Evolutionary conservation across 1,140 invertebrate genomes (phyloP).

Genomic region (Polypedilum pembai): DNA sequence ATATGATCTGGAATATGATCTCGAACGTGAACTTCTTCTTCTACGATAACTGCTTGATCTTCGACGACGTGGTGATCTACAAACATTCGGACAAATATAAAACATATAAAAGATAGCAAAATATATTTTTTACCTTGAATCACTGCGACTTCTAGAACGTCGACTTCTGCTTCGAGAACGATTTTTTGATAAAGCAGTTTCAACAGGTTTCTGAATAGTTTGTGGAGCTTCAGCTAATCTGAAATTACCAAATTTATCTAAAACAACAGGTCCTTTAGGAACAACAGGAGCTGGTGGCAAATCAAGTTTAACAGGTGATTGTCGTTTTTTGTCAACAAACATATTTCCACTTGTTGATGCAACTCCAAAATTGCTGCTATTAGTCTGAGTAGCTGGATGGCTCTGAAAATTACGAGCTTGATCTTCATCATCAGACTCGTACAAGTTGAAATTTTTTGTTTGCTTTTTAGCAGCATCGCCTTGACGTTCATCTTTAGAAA

Average conservation of each 20-base stretch:
- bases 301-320: slow-evolving; percentile 42
- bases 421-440: slow-evolving; percentile 2
- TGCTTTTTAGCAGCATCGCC: background rate
- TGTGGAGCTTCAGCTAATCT: slow-evolving; percentile 49
- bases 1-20: background rate
- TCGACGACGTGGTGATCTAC: slow-evolving; percentile 1
- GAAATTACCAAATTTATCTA: slow-evolving; percentile 61
- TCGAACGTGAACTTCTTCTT: background rate
- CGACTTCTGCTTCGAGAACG: slow-evolving; percentile 25
- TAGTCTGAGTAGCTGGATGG: slow-evolving; percentile 30
- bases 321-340: slow-evolving; percentile 33
- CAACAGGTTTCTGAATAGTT: slow-evolving; percentile 37
- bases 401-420: slow-evolving; percentile 30
- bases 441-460: background rate
- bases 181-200: background rate
- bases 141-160: background rate
- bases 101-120: background rate
- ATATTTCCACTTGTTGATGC: slow-evolving; percentile 31
- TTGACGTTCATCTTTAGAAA: slow-evolving; percentile 22
- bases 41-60: background rate
- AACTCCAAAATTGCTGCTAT: slow-evolving; percentile 31
- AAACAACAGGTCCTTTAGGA: slow-evolving; percentile 45
- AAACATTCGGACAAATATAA: background rate
- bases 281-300: slow-evolving; percentile 38
- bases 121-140: slow-evolving; percentile 7